phyloP scores from a whole-genome alignment of 2,113 vertebrate species.

The Hyaena hyaena region DNA sequence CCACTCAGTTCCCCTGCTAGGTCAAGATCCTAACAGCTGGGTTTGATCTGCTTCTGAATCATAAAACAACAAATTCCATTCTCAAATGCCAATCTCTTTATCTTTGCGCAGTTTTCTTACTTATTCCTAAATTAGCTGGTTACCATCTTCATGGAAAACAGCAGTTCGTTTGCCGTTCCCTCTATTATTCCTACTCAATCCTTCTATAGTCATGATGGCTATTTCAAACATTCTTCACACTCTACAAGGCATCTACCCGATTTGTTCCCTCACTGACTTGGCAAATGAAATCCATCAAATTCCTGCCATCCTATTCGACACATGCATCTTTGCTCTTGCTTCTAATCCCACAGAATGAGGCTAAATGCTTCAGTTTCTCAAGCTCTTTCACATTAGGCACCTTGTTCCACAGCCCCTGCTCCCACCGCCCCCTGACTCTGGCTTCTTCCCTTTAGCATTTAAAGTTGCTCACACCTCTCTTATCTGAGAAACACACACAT shows the following conservation, averaged over 20 bases:
- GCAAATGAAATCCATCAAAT: conserved; percentile 17
- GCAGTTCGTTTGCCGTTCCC: neutral
- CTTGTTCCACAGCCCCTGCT: neutral
- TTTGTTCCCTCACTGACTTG: neutral
- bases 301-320: neutral
- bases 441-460: neutral
- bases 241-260: neutral
- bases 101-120: neutral
- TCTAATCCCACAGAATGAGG: neutral
- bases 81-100: neutral
- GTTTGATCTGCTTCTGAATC: neutral
- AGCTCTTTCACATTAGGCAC: neutral
- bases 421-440: neutral
- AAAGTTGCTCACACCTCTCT: neutral
- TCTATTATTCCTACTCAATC: neutral
- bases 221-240: neutral
- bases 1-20: neutral
- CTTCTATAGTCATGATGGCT: neutral
- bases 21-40: neutral
- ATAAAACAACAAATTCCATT: conserved; percentile 14
- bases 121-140: neutral
- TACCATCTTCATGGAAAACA: neutral
- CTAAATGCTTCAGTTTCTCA: neutral
- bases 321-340: neutral
- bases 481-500: conserved; percentile 32